Evolutionary conservation across 1,140 invertebrate genomes (phyloP).

Genomic region (Theocolax elegans): DNA sequence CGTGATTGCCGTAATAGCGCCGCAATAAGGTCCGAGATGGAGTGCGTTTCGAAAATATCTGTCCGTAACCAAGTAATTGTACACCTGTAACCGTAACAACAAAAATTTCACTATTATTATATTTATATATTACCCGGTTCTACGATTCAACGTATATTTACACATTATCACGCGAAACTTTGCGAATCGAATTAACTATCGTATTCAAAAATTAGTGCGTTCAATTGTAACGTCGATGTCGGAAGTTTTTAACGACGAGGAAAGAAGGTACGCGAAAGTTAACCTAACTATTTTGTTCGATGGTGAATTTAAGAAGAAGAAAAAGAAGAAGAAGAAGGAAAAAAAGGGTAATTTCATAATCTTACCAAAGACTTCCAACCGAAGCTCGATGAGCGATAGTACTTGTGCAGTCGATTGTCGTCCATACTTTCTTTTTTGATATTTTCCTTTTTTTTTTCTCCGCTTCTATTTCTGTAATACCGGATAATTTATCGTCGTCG

Average conservation of each 20-base stretch:
- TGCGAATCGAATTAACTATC: too few species aligned
- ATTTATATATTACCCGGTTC: too few species aligned
- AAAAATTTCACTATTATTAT: too few species aligned
- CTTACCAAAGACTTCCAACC: slow-evolving; percentile 46
- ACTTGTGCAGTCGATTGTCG: slow-evolving; percentile 43
- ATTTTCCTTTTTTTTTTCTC: background rate
- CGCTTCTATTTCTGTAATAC: background rate
- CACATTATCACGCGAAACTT: too few species aligned
- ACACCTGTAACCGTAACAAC: slow-evolving; percentile 46
- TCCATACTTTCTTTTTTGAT: slow-evolving; percentile 46
- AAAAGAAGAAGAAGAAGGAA: too few species aligned
- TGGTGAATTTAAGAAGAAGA: too few species aligned
- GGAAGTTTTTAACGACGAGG: too few species aligned
- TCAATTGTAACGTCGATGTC: too few species aligned
- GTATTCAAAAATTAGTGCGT: too few species aligned
- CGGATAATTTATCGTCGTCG: slow-evolving; percentile 7
- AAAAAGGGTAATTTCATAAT: background rate
- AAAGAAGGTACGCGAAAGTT: background rate
- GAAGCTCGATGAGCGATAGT: slow-evolving; percentile 44
- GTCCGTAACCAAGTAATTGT: slow-evolving; percentile 51
- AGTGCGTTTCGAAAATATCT: slow-evolving; percentile 48
- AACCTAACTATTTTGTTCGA: background rate
- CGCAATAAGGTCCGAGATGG: slow-evolving; percentile 47
- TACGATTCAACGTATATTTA: too few species aligned
- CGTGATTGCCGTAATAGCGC: slow-evolving; percentile 50